Base-by-base conservation (phyloP, 2,888 invertebrate genomes). In the Drosophila anomelani region DNA sequence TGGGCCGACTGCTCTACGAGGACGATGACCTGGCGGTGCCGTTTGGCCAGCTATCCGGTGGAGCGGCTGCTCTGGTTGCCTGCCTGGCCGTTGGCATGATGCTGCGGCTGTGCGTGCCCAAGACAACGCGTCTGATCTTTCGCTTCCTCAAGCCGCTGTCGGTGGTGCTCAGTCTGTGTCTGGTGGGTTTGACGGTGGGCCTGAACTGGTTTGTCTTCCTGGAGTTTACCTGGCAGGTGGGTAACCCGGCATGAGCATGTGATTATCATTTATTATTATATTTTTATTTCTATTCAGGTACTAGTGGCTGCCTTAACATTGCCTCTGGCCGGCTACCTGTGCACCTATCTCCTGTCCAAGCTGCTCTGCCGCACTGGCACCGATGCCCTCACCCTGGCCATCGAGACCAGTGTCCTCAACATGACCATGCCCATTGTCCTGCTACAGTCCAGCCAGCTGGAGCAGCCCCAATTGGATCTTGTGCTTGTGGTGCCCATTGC, bases 391-490 rank as follows among this genome's bases (percentile, higher is more conserved):
- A 97, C 98, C 8, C 96, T 98, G 85, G 95, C 96, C 49, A 95
- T 98, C 56, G 98, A 98, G 93, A 96, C 96, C 0, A 97, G 98
- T 59, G 95, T 98, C 39, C 97, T 98, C 92, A 98, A 98, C 93
- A 97, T 97, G 1, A 97, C 97, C 53, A 95, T 98, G 75, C 95
- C 97, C 2, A 97, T 98, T 86, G 96, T 98, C 91, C 93, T 98
- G 86, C 93, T 98, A 67, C 93, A 96, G 71, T 95, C 96, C 90
- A 95, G 96, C 2, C 93, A 98, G 62, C 41, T 73, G 61, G 94
- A 94, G 0, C 96, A 97, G 89, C 97, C 98, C 0, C 95, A 95
- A 75, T 96, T 96, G 0, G 97, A 97, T 92, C 93, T 98, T 54
- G 96, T 97, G 4, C 96, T 97, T 67, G 96, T 97, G 81, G 94